Evolutionary conservation across 1,140 invertebrate species (phyloP).

Genomic region (Drosophila miranda): DNA sequence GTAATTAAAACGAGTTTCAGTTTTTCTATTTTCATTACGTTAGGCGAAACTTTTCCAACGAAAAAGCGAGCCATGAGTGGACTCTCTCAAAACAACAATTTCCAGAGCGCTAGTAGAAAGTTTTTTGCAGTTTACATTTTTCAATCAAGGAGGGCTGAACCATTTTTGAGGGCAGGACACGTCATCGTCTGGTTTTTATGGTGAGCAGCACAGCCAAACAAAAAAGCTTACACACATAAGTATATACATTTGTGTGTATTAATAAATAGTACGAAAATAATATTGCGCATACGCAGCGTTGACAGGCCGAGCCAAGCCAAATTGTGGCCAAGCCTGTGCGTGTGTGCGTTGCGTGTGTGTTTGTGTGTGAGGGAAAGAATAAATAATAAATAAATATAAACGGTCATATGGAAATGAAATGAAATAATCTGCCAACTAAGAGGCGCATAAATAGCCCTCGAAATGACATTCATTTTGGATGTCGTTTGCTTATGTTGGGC

Average conservation of each 20-base stretch:
- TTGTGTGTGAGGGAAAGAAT: conserved; percentile 35
- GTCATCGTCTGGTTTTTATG: conserved; percentile 50
- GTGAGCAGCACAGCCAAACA: conserved; percentile 13
- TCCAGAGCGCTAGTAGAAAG: conserved; percentile 3
- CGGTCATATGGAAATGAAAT: conserved; percentile 67
- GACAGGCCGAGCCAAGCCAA: conserved; percentile 40
- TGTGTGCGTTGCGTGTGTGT: conserved; percentile 20
- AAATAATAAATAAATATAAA: conserved; percentile 77
- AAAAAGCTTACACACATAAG: conserved; percentile 19
- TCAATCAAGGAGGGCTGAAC: conserved; percentile 32
- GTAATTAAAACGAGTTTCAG: conserved; percentile 32
- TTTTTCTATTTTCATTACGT: too few species aligned
- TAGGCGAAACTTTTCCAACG: neutral
- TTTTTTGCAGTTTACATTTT: conserved; percentile 50
- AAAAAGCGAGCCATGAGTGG: conserved; percentile 12
- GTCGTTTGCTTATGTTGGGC: conserved; percentile 59
- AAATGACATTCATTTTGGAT: conserved; percentile 72
- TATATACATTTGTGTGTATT: conserved; percentile 15
- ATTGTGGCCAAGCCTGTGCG: conserved; percentile 37
- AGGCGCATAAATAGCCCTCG: conserved; percentile 73
- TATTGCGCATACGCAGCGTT: conserved; percentile 61
- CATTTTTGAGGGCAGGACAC: conserved; percentile 40
- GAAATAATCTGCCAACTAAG: conserved; percentile 78
- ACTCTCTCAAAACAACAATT: conserved; percentile 1
- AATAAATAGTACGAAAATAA: conserved; percentile 55